A percentile compares a stretch with the other conserved stretches of the same genome.
These are phyloP conservation scores for Eupithecia tripunctaria DNA, from an alignment of 2,888 invertebrate genomes.

Conservation along the genomic window DNA sequence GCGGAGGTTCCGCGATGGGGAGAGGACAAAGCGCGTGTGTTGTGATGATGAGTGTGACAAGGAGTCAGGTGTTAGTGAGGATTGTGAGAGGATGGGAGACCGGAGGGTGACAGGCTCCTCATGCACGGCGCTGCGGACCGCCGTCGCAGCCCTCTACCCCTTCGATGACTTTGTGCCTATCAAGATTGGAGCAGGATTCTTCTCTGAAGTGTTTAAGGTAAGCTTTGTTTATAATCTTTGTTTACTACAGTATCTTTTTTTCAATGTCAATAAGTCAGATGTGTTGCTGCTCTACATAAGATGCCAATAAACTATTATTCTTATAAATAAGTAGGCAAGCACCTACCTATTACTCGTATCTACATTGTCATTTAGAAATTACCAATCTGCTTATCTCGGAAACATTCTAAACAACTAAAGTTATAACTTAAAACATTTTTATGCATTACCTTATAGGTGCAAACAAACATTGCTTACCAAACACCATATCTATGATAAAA, in stretches of 20 bases:
- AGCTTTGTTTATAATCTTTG: constrained; percentile 57
- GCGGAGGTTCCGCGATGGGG: constrained; percentile 66
- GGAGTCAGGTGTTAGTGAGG: constrained; percentile 81
- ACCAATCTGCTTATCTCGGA: neutral
- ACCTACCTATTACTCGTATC: neutral
- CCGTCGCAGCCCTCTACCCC: constrained; percentile 95
- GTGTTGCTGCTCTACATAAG: neutral
- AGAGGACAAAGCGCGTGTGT: constrained; percentile 76
- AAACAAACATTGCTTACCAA: neutral
- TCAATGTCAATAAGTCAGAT: neutral
- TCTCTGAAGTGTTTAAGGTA: constrained; percentile 99
- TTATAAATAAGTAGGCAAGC: no score
- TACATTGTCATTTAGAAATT: neutral
- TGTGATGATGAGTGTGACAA: constrained; percentile 81
- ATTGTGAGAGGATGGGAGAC: constrained; percentile 78
- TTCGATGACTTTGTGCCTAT: constrained; percentile 97
- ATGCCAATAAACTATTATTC: neutral
- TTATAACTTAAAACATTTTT: neutral
- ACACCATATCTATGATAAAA: neutral
- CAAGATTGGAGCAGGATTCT: constrained; percentile 97
- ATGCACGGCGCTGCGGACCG: constrained; percentile 95
- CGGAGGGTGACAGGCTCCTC: constrained; percentile 85
- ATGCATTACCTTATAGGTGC: neutral
- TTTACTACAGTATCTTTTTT: neutral
- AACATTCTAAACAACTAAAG: neutral